Percentiles rank a stretch among this genome's conserved stretches.
Conservation (phyloP, 2,797 vertebrate species). For the Onychomys arenicola region DNA sequence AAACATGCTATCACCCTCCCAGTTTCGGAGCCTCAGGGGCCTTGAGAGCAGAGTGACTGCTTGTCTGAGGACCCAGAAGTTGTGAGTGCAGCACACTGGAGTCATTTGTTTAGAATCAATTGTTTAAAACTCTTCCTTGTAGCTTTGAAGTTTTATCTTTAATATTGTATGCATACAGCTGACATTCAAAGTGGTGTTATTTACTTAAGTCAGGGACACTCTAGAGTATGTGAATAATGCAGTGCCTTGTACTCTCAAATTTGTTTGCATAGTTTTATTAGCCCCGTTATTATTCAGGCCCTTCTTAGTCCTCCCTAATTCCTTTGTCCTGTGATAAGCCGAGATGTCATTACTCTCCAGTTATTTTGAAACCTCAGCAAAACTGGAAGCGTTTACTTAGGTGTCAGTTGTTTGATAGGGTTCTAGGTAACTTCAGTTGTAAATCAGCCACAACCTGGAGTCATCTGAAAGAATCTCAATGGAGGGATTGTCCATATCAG, state of each 20-base stretch:
- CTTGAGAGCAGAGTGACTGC: not conserved
- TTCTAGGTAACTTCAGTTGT: not conserved
- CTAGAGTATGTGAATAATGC: conserved; percentile 40
- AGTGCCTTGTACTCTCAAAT: not conserved
- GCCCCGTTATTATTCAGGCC: not conserved
- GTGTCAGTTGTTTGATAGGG: not conserved
- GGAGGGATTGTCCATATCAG: not conserved
- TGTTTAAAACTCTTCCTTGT: not conserved
- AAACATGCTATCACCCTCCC: not conserved
- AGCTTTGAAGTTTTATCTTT: not conserved
- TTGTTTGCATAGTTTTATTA: conserved; percentile 23
- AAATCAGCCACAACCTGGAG: not conserved
- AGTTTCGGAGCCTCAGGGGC: not conserved
- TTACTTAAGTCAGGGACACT: conserved; percentile 42
- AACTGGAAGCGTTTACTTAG: not conserved
- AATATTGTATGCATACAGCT: not conserved
- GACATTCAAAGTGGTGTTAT: not conserved
- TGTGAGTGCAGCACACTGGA: not conserved
- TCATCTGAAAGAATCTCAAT: not conserved
- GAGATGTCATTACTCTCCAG: not conserved
- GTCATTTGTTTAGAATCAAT: conserved; percentile 39
- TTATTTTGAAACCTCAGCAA: conserved; percentile 4
- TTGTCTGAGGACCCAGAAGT: not conserved
- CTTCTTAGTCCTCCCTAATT: not conserved
- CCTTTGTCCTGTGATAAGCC: not conserved